Percentiles rank a stretch among this genome's conserved stretches.
phyloP scores from a whole-genome alignment of 2,888 invertebrate genomes.

The Pogonocherus hispidulus region DNA sequence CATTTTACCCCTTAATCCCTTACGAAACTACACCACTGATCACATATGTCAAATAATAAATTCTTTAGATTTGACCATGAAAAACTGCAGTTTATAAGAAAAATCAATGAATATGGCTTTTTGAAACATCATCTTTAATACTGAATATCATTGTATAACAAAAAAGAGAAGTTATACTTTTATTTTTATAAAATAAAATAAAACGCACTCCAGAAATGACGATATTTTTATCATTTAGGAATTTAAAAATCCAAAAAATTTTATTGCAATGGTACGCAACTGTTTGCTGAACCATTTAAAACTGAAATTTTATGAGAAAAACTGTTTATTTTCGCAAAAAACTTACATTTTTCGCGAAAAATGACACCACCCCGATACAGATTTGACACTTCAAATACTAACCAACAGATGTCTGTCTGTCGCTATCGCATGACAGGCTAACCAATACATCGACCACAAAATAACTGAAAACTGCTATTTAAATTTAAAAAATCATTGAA shows the following conservation, averaged over 20 bases:
- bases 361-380: slow-evolving; percentile 66
- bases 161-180: neutral
- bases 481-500: too few species aligned
- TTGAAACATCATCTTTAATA: neutral
- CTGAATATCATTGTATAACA: neutral
- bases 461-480: slow-evolving; percentile 11
- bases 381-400: slow-evolving; percentile 46
- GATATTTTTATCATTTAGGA: slow-evolving; percentile 19
- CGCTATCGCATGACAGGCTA: neutral
- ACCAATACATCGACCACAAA: neutral
- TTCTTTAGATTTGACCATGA: slow-evolving; percentile 19
- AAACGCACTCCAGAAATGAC: slow-evolving; percentile 49
- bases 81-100: slow-evolving; percentile 10
- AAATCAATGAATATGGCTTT: slow-evolving; percentile 22
- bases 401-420: slow-evolving; percentile 37
- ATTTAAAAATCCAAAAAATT: slow-evolving; percentile 30
- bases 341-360: slow-evolving; percentile 66
- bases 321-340: slow-evolving; percentile 56
- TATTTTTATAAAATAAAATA: slow-evolving; percentile 41
- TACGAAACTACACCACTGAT: slow-evolving; percentile 36
- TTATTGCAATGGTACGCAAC: slow-evolving; percentile 10
- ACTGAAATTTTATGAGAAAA: slow-evolving; percentile 29
- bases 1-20: neutral
- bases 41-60: slow-evolving; percentile 40
- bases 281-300: slow-evolving; percentile 29